Evolutionary conservation across 2,888 invertebrate species (phyloP), one percentile per base, ranked within the genome.

Genomic region (Tipula unca): DNA sequence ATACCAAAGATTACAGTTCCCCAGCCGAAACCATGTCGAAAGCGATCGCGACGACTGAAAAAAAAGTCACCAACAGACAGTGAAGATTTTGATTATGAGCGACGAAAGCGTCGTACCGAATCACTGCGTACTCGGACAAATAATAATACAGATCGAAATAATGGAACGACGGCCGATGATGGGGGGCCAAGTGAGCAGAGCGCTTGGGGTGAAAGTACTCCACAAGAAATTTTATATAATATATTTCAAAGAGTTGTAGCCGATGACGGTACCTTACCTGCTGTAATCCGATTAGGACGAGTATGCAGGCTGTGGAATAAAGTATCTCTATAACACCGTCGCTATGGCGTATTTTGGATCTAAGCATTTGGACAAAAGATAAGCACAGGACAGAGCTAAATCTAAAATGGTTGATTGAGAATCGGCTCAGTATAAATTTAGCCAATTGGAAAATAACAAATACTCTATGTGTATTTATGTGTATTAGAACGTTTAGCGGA

Each of bases 381-480:
- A 94, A 94, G 89, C 93, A 93, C 89, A 94, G 95, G 90, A 96
- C 94, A 85, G 96, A 96, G 90, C 92, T 94, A 86, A 94, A 94
- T 89, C 92, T 97, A 85, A 94, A 94, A 88, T 96, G 95, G 95
- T 93, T 97, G 86, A 93, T 96, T 88, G 94, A 95, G 89, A 95
- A 95, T 90, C 92, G 96, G 87, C 92, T 96, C 87, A 92, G 93
- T 69, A 92, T 96, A 88, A 96, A 95, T 92, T 93, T 96, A 90
- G 94, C 96, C 95, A 92, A 92, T 93, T 96, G 96, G 96, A 95
- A 95, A 90, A 94, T 95, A 87, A 92, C 94, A 87, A 94, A 96
- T 88, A 94, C 95, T 87, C n/a, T n/a, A n/a, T n/a, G n/a, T n/a
- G n/a, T n/a, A n/a, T n/a, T 93, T 94, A 87, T 93, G 93, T 91